phyloP scores from a whole-genome alignment of 2,113 vertebrate species.

The Chaetops frenatus region DNA sequence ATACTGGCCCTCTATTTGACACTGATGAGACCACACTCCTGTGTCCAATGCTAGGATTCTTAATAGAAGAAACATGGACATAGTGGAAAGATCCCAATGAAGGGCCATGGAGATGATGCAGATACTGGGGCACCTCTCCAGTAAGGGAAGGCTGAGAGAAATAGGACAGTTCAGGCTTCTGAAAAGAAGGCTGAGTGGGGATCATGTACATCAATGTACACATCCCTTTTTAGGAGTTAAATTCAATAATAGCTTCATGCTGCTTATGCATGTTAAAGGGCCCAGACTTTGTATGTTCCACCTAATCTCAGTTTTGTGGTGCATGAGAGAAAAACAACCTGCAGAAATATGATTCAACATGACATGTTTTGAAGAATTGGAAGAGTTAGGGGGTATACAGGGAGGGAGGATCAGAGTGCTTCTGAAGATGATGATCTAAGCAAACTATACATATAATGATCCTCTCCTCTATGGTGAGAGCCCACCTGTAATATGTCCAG shows the following conservation, averaged over 20 bases:
- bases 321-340: not conserved
- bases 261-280: not conserved
- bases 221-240: not conserved
- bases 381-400: not conserved
- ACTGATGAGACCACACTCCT: not conserved
- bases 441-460: not conserved
- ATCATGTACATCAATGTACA: not conserved
- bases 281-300: not conserved
- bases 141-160: not conserved
- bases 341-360: not conserved
- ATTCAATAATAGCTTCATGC: not conserved
- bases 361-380: not conserved
- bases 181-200: not conserved
- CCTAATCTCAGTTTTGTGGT: not conserved
- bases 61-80: not conserved
- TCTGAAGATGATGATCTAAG: not conserved
- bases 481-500: not conserved
- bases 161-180: not conserved
- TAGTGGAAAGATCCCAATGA: fast-evolving
- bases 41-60: not conserved
- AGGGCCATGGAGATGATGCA: not conserved
- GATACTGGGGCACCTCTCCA: not conserved
- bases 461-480: not conserved
- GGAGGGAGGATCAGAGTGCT: not conserved
- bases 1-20: not conserved